Evolutionary conservation across 92 coral and sea anemone species (phyloP), one percentile per base, ranked within the genome.

Genomic region (Parazoanthus swiftii): DNA sequence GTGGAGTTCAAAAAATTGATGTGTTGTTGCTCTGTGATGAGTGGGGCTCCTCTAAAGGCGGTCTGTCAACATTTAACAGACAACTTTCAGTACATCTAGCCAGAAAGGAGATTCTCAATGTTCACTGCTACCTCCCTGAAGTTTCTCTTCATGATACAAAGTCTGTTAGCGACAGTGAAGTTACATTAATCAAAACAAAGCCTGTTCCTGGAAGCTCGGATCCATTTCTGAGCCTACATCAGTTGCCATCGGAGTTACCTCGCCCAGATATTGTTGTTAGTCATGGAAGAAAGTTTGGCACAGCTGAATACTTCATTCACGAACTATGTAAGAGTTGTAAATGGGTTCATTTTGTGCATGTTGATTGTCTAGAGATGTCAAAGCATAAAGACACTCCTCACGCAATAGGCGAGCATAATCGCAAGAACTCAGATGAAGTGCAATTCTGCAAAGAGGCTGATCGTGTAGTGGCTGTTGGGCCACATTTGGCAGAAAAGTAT

Each of bases 381-480:
- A 63, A 81, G 66, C 54, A 33, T 20, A 89, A 89, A 84, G 23
- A 13, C 0, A 58, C 48, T 6, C 18, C 46, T 38, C 43, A 23
- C 0, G 81, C 76, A 35, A 36, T 58, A 4, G 4, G 75, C 20
- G 70, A 89, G 48, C 74, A 85, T 6, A 80, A 84, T 0, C 5
- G 38, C 10, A 88, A 88, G 50, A 74, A 88, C 36, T 50, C 35
- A 54, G 42, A 38, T 48, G 91, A 89, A 10, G 20, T 89, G 3
- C 29, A 37, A 23, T 81, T 59, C 66, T 89, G 91, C 29, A 23
- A 74, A 76, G 16, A 38, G 0, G 88, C 91, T 25, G 85, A 89
- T 89, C 70, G 75, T 44, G 91, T 83, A 0, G 91, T 89, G 9
- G 91, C 88, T 11, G 76, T 89, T 59, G 91, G 91, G 5, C 88